Percentiles rank a stretch among this genome's conserved stretches.
phyloP scores from a whole-genome alignment of 2,797 vertebrate genomes.

The Moxostoma hubbsi region DNA sequence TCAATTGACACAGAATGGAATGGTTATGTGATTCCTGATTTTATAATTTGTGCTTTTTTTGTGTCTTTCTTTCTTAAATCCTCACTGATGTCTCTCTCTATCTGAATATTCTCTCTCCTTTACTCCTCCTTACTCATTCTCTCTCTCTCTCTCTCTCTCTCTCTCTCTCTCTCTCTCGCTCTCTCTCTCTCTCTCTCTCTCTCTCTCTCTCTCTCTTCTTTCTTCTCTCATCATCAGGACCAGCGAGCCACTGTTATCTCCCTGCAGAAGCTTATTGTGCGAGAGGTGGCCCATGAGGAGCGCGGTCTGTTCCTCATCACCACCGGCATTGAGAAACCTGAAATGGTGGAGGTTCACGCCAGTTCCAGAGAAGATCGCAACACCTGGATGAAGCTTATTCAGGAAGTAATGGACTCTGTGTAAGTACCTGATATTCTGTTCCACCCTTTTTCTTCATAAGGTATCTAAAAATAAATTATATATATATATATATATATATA shows the following conservation, averaged over 20 bases:
- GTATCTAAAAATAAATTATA: background rate
- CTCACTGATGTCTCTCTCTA: no score
- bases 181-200: background rate
- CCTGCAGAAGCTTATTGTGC: conserved; percentile 93
- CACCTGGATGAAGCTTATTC: conserved; percentile 92
- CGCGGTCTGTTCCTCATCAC: conserved; percentile 97
- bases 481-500: background rate
- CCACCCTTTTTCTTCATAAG: no score
- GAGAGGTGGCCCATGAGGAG: conserved; percentile 96
- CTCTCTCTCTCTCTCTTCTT: conserved; percentile 21
- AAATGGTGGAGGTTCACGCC: conserved; percentile 95
- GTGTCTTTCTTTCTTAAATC: no score
- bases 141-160: no score
- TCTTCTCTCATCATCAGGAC: conserved; percentile 76
- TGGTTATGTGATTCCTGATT: no score
- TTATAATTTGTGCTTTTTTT: no score
- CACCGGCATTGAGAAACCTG: conserved; percentile 85
- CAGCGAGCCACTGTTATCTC: conserved; percentile 96
- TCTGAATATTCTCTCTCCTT: no score
- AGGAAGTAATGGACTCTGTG: conserved; percentile 90
- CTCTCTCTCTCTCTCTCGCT: conserved; percentile 20
- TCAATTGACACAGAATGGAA: no score
- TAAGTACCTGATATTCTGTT: conserved; percentile 69
- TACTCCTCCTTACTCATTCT: no score
- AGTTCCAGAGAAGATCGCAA: conserved; percentile 93